These are phyloP conservation scores for Brevimyrus niger DNA, from an alignment of 2,113 vertebrate species.

Conservation along the genomic window DNA sequence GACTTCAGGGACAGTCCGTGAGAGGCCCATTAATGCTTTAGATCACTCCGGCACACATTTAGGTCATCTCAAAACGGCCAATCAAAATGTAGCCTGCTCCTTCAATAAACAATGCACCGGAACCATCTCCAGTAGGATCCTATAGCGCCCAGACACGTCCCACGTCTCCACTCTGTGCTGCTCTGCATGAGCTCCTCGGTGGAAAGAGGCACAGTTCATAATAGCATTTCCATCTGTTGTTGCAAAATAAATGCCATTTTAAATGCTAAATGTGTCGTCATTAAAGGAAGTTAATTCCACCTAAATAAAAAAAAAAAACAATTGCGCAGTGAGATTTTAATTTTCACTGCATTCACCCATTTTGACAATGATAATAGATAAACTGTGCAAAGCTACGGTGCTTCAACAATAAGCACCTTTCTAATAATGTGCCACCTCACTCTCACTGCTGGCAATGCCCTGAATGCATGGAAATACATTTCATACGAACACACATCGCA, in stretches of 20 bases:
- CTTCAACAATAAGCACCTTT: background rate
- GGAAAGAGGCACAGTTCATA: background rate
- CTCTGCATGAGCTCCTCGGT: background rate
- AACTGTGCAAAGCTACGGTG: background rate
- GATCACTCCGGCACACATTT: slow-evolving; percentile 4
- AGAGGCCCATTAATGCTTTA: slow-evolving; percentile 9
- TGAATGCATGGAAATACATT: background rate
- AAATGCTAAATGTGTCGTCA: background rate
- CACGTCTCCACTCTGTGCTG: background rate
- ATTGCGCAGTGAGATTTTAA: background rate
- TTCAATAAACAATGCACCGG: background rate
- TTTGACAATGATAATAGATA: background rate
- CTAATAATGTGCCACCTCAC: background rate
- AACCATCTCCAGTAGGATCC: background rate
- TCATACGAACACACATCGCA: background rate
- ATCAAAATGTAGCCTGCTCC: background rate
- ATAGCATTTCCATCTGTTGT: background rate
- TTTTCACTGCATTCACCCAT: background rate
- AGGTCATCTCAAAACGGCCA: background rate
- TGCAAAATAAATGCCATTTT: background rate
- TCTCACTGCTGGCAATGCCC: background rate
- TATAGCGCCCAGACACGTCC: background rate
- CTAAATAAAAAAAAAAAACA: background rate
- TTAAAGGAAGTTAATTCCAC: background rate
- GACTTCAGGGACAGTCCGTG: background rate